These are phyloP conservation scores for Habroteleia sp. DNA, from an alignment of 2,888 invertebrate species.

Conservation along the genomic window DNA sequence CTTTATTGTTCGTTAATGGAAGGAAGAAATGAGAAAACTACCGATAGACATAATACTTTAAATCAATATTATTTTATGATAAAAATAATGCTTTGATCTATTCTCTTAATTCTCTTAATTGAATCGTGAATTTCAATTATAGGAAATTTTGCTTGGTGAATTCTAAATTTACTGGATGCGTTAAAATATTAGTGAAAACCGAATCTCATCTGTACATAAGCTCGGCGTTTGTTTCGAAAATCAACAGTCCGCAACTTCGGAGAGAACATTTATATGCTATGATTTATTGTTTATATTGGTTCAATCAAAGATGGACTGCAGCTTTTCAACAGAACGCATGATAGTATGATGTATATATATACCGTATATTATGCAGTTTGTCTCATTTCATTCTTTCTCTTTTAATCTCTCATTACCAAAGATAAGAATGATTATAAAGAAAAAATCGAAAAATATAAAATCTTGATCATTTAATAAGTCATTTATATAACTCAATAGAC, in stretches of 20 bases:
- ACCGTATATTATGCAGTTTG: conserved; percentile 49
- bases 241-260: conserved; percentile 10
- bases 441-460: conserved; percentile 21
- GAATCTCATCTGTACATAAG: conserved; percentile 33
- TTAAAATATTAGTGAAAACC: no score
- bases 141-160: no score
- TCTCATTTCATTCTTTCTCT: conserved; percentile 64
- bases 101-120: no score
- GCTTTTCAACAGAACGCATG: conserved; percentile 13
- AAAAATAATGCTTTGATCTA: no score
- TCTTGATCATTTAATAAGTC: conserved; percentile 62
- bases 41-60: conserved; percentile 46
- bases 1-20: conserved; percentile 64
- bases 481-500: conserved; percentile 70
- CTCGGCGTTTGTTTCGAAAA: conserved; percentile 25
- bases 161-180: no score
- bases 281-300: no score
- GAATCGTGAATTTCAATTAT: no score
- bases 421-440: conserved; percentile 68
- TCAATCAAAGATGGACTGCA: conserved; percentile 5
- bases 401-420: conserved; percentile 73
- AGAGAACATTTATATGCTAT: no score
- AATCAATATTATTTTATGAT: no score
- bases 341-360: conserved; percentile 34
- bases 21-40: conserved; percentile 62